Base-by-base conservation (phyloP, 2,888 invertebrate genomes). In the Mesorhabditis spiculigera region DNA sequence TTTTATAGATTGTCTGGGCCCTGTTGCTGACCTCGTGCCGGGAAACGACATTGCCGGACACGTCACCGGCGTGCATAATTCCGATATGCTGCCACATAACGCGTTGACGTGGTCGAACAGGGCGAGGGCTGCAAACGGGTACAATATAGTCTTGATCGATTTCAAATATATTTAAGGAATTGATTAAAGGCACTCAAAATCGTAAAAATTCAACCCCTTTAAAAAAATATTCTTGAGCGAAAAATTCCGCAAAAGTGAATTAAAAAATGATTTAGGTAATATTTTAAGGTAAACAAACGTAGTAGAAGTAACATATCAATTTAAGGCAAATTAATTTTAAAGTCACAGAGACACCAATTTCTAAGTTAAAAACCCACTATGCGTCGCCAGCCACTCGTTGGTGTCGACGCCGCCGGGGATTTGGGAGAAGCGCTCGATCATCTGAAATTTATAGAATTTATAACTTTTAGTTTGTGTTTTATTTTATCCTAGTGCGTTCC, bases 321-420 rank as follows among this genome's bases (percentile, higher is more conserved):
- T n/a, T n/a, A n/a, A n/a, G n/a, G n/a, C 42, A 10, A 45, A 66
- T 28, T 28, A 8, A 41, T n/a, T 66, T n/a, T n/a, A 45, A 43
- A 43, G 10, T 28, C 41, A 16, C 10, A 66, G 41, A 66, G 42
- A 66, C 64, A n/a, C 44, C 10, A 42, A 41, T 43, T 43, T n/a
- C 61, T 13, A 65, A 42, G 45, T 16, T 28, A 41, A 43, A 68
- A 65, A 68, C 92, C 90, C 88, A 95, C 94, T 95, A 88, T 98
- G 96, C 79, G 95, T 95, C 81, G 97, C 97, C 86, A 98, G 91
- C 97, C 98, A 98, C 90, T 98, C 98, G 89, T 96, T 95, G 89
- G 93, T 93, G 89, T 96, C 96, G 88, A 98, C 91, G 78, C 95
- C 95, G 81, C 92, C 91, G 83, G 97, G 97, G 88, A 96, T 90